phyloP scores from a whole-genome alignment of 1,140 invertebrate genomes.

The Bombus vancouverensis region DNA sequence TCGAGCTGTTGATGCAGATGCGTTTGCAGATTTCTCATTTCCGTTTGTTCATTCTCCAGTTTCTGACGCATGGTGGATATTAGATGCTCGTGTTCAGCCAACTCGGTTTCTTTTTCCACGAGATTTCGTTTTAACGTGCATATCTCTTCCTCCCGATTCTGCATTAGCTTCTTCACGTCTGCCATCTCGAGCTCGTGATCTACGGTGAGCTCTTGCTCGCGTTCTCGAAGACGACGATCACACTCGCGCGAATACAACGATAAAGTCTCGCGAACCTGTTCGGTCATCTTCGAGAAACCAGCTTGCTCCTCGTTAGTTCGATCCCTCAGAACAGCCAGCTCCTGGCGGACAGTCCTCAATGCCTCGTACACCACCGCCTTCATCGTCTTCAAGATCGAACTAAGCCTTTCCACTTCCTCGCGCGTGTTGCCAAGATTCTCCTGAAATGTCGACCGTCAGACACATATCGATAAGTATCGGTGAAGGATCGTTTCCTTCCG shows the following conservation, averaged over 20 bases:
- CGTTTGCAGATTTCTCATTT: slow-evolving; percentile 70
- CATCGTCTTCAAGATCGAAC: slow-evolving; percentile 71
- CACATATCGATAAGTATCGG: slow-evolving; percentile 8
- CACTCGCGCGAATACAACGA: slow-evolving; percentile 82
- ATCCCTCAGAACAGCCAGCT: slow-evolving; percentile 84
- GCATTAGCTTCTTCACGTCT: slow-evolving; percentile 83
- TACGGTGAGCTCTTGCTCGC: slow-evolving; percentile 84
- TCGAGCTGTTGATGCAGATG: slow-evolving; percentile 73
- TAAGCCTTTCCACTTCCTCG: slow-evolving; percentile 79
- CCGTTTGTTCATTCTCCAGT: slow-evolving; percentile 76
- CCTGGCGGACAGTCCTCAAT: slow-evolving; percentile 84
- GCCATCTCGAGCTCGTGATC: slow-evolving; percentile 87
- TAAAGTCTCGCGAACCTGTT: slow-evolving; percentile 83
- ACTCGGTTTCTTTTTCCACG: slow-evolving; percentile 73
- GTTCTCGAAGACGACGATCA: slow-evolving; percentile 83
- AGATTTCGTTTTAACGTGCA: slow-evolving; percentile 74
- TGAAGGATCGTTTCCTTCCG: neutral
- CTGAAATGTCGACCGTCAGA: slow-evolving; percentile 70
- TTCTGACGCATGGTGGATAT: slow-evolving; percentile 76
- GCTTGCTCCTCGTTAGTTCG: slow-evolving; percentile 82
- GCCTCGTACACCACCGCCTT: slow-evolving; percentile 78
- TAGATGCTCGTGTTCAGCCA: slow-evolving; percentile 72
- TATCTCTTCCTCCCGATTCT: slow-evolving; percentile 84
- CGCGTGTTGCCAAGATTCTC: slow-evolving; percentile 80
- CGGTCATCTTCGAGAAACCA: slow-evolving; percentile 82